These are phyloP conservation scores for Athene cunicularia DNA, from an alignment of 2,113 vertebrate genomes.

Conservation along the genomic window DNA sequence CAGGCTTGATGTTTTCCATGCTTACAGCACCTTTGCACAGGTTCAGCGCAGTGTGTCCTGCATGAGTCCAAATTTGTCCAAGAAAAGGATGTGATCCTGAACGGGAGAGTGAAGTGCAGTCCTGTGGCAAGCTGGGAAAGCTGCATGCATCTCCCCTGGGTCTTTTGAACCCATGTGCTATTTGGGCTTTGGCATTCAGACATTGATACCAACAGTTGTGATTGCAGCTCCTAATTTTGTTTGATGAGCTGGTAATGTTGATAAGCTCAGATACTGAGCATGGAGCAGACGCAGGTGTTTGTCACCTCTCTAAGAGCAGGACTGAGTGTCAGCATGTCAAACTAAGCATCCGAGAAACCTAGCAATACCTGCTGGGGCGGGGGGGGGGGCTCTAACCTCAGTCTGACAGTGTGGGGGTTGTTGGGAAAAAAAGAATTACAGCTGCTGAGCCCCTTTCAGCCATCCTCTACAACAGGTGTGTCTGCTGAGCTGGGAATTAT, in stretches of 20 bases:
- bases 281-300: neutral
- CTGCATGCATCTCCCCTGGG: fast-evolving
- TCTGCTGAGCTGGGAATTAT: neutral
- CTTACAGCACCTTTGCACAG: neutral
- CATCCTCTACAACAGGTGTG: neutral
- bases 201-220: fast-evolving
- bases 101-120: fast-evolving
- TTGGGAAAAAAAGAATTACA: neutral
- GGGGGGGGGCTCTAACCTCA: neutral
- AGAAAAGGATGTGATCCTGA: neutral
- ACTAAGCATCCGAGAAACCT: neutral
- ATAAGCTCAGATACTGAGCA: neutral
- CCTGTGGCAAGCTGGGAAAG: neutral
- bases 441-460: neutral
- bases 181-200: neutral
- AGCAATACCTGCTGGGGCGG: neutral
- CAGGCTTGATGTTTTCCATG: neutral
- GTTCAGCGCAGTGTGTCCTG: neutral
- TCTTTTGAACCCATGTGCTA: neutral
- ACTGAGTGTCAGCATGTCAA: neutral
- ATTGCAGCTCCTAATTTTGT: neutral
- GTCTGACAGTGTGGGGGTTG: neutral
- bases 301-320: neutral
- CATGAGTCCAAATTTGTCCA: neutral
- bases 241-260: neutral